Conservation (phyloP, 53 echinoderm and acorn worm species). For the Luidia sarsii region DNA sequence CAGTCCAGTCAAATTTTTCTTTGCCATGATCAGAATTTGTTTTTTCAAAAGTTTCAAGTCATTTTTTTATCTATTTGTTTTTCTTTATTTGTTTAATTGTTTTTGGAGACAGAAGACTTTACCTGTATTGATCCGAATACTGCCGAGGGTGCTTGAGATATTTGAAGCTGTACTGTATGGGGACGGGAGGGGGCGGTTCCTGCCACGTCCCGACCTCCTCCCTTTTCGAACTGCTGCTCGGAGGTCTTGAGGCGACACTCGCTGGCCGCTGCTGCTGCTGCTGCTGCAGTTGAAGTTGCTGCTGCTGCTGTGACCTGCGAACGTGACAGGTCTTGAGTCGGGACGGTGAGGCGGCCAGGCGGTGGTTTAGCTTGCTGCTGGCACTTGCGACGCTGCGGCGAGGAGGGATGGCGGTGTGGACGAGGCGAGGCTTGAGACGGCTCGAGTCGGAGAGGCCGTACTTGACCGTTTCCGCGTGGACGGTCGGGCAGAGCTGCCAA, state of each 20-base stretch:
- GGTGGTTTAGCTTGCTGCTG: background rate
- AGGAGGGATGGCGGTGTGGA: background rate
- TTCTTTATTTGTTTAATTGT: too few relatives aligned
- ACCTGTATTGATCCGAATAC: slow-evolving; percentile 81
- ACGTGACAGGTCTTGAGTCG: slow-evolving; percentile 10
- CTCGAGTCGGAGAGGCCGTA: slow-evolving; percentile 60
- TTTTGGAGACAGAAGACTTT: too few relatives aligned
- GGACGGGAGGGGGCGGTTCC: slow-evolving; percentile 38
- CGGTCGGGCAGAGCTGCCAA: slow-evolving; percentile 65
- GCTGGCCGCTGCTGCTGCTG: slow-evolving; percentile 22
- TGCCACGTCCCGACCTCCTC: slow-evolving; percentile 30
- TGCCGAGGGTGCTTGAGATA: slow-evolving; percentile 66
- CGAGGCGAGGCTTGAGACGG: background rate
- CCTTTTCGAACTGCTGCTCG: background rate
- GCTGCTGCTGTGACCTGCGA: slow-evolving; percentile 23
- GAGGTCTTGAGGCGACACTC: background rate
- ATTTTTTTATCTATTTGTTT: too few relatives aligned
- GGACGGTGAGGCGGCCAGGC: slow-evolving; percentile 17
- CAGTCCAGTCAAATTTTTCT: too few relatives aligned
- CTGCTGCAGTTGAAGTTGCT: slow-evolving; percentile 19
- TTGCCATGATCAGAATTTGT: too few relatives aligned
- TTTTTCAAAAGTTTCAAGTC: too few relatives aligned
- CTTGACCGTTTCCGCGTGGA: slow-evolving; percentile 56
- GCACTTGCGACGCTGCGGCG: background rate
- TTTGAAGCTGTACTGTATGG: slow-evolving; percentile 70